Base-by-base conservation (phyloP, 64 coral and sea anemone species). In the Cladopsammia gracilis region DNA sequence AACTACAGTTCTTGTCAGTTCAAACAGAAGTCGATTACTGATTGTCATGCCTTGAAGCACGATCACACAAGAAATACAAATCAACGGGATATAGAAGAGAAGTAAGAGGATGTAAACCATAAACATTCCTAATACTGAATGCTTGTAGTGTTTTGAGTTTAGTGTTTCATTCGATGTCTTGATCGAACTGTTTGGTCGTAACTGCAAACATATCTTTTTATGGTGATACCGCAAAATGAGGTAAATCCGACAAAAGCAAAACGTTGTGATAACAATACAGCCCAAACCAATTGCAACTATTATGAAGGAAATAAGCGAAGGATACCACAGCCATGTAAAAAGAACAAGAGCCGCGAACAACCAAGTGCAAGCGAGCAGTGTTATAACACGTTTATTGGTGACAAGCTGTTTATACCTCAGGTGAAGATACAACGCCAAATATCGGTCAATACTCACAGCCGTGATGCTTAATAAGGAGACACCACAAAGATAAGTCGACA, bases 361-460 rank as follows among this genome's bases (percentile, higher is more conserved):
- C 75, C 75, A 77, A 10, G 22, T 25, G 3, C 49, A 54, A 54
- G 25, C 75, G 50, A 77, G 18, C 8, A 56, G 48, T 54, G 10
- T 8, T 25, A 85, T 43, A 49, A 83, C 90, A 2, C 90, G 79
- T 12, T 44, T 85, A 4, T 85, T 83, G 3, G 90, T 92, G 12
- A 92, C 90, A 50, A 92, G 23, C 13, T 59, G 69, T 16, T 83
- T 80, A 51, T 92, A 92, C 15, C 82, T 91, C 18, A 72, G 57
- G 89, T 72, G 82, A 57, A 91, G 61, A 44, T 91, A 73, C 2
- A 92, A 69, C 19, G 90, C 81, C 7, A 92, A n/a, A 56, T 92
- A 92, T 47, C 90, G 90, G 26, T 92, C 90, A 48, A 93, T 87
- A 25, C 83, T 79, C 48, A 93, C 86, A 0, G 91, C 83, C 10